A percentile compares a stretch with the other conserved stretches of the same genome.
phyloP scores from a whole-genome alignment of 2,113 vertebrate genomes.

The Ageneiosus marmoratus region DNA sequence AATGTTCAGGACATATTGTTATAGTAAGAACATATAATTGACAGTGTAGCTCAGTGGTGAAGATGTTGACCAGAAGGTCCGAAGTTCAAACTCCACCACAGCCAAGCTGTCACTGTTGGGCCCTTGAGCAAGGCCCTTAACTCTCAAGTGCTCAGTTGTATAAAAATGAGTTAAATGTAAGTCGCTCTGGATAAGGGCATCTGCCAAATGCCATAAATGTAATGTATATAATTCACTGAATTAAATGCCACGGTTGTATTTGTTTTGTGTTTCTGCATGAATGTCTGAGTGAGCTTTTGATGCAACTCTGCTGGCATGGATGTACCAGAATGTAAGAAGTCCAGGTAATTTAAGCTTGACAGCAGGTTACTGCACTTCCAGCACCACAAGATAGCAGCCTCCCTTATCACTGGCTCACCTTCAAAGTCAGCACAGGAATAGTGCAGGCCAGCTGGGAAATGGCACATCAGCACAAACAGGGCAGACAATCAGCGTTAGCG shows the following conservation, averaged over 20 bases:
- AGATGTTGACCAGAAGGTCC: no score
- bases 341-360: constrained; percentile 9
- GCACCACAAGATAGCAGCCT: background rate
- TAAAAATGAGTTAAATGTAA: no score
- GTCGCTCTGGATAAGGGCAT: no score
- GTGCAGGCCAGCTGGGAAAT: constrained; percentile 44
- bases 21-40: background rate
- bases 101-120: no score
- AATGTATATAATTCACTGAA: background rate
- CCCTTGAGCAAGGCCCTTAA: no score
- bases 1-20: background rate
- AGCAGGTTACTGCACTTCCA: constrained; percentile 14
- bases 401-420: constrained; percentile 37
- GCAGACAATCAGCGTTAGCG: constrained; percentile 44
- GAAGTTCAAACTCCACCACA: no score
- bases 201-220: no score
- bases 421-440: constrained; percentile 44
- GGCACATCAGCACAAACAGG: constrained; percentile 52
- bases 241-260: background rate
- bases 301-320: background rate
- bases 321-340: constrained; percentile 2
- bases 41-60: no score
- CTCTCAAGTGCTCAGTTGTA: no score
- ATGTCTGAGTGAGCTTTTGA: background rate
- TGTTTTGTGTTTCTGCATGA: constrained; percentile 6